Evolutionary conservation across 2,888 invertebrate genomes (phyloP).

Genomic region (Apodemia duryi): DNA sequence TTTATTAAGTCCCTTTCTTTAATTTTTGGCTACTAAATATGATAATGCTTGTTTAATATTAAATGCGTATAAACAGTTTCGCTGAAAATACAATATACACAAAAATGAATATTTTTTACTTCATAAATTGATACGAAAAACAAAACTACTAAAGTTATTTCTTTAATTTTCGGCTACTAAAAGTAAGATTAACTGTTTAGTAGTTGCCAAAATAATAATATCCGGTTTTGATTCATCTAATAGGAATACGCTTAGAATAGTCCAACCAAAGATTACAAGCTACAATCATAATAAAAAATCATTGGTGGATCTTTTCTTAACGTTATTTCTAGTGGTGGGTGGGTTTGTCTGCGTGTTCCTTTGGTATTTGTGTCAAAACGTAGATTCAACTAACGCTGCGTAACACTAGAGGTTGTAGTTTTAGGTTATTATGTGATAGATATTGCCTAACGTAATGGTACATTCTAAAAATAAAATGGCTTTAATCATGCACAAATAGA

Average conservation of each 20-base stretch:
- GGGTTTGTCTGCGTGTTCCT: slow-evolving; percentile 7
- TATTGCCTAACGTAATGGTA: slow-evolving; percentile 50
- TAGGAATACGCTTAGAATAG: background rate
- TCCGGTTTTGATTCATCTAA: background rate
- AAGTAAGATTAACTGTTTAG: no score
- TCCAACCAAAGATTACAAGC: background rate
- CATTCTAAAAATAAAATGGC: slow-evolving; percentile 52
- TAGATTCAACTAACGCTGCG: slow-evolving; percentile 16
- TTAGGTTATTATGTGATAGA: slow-evolving; percentile 64
- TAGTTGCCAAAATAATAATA: background rate
- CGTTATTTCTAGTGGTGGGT: slow-evolving; percentile 16
- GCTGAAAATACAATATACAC: no score
- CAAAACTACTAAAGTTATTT: no score
- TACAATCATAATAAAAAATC: background rate
- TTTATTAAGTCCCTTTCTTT: no score
- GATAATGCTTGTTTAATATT: no score
- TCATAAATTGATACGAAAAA: no score
- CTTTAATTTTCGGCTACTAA: no score
- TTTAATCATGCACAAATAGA: slow-evolving; percentile 69
- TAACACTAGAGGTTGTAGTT: slow-evolving; percentile 44
- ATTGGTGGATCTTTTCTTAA: slow-evolving; percentile 12
- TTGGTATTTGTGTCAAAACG: background rate
- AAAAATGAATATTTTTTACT: no score
- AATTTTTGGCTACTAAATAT: no score
- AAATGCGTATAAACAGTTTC: no score